Evolutionary conservation across 30 jellyfish, hydroid and myxozoan genomes (phyloP).

Genomic region (Cassiopea xamachana): DNA sequence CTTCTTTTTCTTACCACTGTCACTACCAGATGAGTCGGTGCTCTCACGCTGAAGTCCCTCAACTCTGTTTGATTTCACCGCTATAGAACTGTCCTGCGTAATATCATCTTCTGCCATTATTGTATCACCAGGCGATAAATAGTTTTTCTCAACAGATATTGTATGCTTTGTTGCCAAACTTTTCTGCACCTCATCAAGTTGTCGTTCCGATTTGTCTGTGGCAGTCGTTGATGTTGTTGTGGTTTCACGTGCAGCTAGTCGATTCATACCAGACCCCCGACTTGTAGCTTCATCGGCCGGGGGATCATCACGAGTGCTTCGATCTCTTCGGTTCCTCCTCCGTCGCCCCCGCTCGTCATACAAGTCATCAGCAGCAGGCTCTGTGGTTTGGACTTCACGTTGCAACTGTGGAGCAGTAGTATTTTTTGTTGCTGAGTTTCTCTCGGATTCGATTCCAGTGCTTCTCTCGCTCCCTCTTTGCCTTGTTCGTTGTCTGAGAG

Average conservation of each 20-base stretch:
- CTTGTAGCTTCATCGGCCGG: constrained; percentile 21
- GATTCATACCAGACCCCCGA: constrained; percentile 17
- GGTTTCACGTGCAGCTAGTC: constrained; percentile 18
- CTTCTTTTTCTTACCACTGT: constrained; percentile 62
- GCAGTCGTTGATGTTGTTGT: constrained; percentile 45
- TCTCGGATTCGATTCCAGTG: not conserved
- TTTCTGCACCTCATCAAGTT: constrained; percentile 9
- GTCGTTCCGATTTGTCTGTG: constrained; percentile 21
- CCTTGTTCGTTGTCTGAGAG: constrained; percentile 20
- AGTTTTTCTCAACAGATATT: constrained; percentile 17
- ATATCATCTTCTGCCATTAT: constrained; percentile 21
- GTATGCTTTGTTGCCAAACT: constrained; percentile 10
- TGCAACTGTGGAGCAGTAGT: not conserved
- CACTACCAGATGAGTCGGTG: constrained; percentile 56
- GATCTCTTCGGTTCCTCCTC: constrained; percentile 24
- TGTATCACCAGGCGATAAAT: not conserved
- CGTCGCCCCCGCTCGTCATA: constrained; percentile 37
- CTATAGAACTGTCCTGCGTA: constrained; percentile 13
- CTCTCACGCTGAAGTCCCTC: constrained; percentile 38
- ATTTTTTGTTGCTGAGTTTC: not conserved
- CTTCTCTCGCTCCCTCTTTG: not conserved
- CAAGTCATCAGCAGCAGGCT: constrained; percentile 8
- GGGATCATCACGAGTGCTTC: constrained; percentile 15
- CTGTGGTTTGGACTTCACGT: not conserved
- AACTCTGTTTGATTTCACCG: constrained; percentile 5